A percentile compares a stretch with the other conserved stretches of the same genome.
Evolutionary conservation across 2,113 vertebrate genomes (phyloP).

Genomic region (Ailurus styani): DNA sequence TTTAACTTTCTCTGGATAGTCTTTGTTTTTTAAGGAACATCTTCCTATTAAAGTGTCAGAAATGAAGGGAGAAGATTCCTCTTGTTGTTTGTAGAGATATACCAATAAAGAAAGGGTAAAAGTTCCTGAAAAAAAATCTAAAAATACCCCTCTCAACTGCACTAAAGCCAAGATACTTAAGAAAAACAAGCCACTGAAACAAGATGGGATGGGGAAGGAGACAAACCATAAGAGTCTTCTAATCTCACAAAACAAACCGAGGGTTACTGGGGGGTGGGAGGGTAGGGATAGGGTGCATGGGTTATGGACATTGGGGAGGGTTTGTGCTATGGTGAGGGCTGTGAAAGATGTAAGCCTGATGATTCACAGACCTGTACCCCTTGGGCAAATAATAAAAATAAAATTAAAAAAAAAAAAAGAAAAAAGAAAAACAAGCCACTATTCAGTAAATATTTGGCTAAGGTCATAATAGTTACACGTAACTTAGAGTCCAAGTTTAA

Average conservation of each 20-base stretch:
- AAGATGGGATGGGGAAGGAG: too few relatives aligned
- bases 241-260: too few relatives aligned
- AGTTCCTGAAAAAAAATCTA: background rate
- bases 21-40: background rate
- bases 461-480: background rate
- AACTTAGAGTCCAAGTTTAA: background rate
- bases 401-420: too few relatives aligned
- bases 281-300: too few relatives aligned
- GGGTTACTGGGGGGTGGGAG: too few relatives aligned
- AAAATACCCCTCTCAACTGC: background rate
- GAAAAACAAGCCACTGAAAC: background rate
- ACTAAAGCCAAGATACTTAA: background rate
- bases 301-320: too few relatives aligned
- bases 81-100: background rate
- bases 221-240: too few relatives aligned
- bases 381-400: too few relatives aligned
- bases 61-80: background rate
- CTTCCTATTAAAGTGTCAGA: background rate
- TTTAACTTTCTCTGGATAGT: background rate
- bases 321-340: too few relatives aligned
- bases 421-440: background rate
- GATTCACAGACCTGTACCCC: too few relatives aligned
- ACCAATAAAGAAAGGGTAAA: background rate
- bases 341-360: too few relatives aligned
- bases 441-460: background rate